Conservation (phyloP, 1,140 invertebrate species). For the Drosophila murphyi region DNA sequence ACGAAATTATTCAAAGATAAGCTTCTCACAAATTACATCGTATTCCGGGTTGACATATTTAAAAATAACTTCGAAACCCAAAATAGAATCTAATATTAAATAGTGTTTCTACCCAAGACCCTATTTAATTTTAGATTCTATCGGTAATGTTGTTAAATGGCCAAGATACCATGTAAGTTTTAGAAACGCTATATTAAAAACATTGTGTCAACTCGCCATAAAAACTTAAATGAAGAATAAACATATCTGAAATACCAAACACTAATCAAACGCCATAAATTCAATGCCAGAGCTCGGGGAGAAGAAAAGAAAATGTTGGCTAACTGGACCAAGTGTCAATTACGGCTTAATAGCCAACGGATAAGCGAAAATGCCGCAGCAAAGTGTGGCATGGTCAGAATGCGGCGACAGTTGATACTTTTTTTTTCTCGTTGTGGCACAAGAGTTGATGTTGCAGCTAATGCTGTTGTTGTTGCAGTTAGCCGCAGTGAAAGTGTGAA, state of each 20-base stretch:
- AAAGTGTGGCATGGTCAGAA: slow-evolving; percentile 74
- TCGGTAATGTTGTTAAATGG: no score
- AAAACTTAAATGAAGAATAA: not conserved
- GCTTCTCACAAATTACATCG: no score
- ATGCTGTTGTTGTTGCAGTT: slow-evolving; percentile 24
- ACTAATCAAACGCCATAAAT: slow-evolving; percentile 7
- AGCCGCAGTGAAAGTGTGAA: slow-evolving; percentile 59
- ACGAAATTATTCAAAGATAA: no score
- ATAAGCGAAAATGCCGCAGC: slow-evolving; percentile 79
- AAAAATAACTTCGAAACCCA: no score
- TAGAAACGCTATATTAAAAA: no score
- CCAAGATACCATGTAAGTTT: no score
- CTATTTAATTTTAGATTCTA: no score
- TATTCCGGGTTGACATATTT: no score
- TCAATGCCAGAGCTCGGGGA: not conserved
- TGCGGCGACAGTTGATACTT: slow-evolving; percentile 26
- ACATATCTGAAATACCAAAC: not conserved
- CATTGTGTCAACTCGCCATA: no score
- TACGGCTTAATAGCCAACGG: slow-evolving; percentile 77
- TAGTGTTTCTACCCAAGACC: no score
- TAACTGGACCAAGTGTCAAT: slow-evolving; percentile 74
- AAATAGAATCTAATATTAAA: no score
- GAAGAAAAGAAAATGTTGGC: slow-evolving; percentile 26
- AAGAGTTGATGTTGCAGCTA: slow-evolving; percentile 12
- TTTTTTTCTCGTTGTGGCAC: slow-evolving; percentile 18